Conservation (phyloP, 1,140 invertebrate species). For the Aphelenchoides avenae region DNA sequence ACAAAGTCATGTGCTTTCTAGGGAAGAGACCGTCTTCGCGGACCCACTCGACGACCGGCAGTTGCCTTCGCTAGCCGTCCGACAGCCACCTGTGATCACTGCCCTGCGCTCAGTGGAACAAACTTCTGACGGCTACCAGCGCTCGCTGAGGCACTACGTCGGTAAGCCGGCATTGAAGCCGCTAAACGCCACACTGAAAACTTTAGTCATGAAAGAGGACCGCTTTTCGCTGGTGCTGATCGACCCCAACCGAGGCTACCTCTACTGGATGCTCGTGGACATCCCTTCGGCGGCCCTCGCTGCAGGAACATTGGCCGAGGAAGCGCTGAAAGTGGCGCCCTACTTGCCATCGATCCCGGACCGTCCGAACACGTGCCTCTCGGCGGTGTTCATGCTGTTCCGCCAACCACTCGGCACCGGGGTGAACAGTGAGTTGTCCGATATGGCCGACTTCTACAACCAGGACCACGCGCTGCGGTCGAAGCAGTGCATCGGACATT, state of each 20-base stretch:
- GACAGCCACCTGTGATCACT: conserved; percentile 32
- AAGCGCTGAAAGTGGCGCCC: conserved; percentile 24
- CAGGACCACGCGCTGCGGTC: conserved; percentile 40
- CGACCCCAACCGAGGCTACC: conserved; percentile 35
- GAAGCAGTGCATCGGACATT: conserved; percentile 32
- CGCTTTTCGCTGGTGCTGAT: conserved; percentile 49
- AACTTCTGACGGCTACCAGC: conserved; percentile 40
- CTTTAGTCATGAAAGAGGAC: conserved; percentile 50
- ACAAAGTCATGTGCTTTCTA: conserved; percentile 25
- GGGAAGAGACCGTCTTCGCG: conserved; percentile 35
- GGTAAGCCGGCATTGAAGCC: conserved; percentile 23
- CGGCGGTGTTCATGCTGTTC: conserved; percentile 46
- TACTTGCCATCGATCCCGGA: conserved; percentile 41
- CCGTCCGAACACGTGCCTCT: conserved; percentile 24
- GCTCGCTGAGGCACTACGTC: conserved; percentile 47
- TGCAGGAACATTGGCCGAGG: conserved; percentile 31
- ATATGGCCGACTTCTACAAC: conserved; percentile 49
- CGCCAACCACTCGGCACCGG: conserved; percentile 29
- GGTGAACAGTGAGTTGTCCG: conserved; percentile 7
- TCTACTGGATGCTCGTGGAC: conserved; percentile 51
- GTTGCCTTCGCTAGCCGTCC: conserved; percentile 37
- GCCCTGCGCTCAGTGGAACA: conserved; percentile 40
- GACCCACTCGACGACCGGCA: conserved; percentile 41
- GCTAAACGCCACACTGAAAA: conserved; percentile 5
- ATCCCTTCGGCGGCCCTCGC: conserved; percentile 43